These are phyloP conservation scores for Drosophila seguyi DNA, from an alignment of 1,140 invertebrate genomes.

Conservation along the genomic window DNA sequence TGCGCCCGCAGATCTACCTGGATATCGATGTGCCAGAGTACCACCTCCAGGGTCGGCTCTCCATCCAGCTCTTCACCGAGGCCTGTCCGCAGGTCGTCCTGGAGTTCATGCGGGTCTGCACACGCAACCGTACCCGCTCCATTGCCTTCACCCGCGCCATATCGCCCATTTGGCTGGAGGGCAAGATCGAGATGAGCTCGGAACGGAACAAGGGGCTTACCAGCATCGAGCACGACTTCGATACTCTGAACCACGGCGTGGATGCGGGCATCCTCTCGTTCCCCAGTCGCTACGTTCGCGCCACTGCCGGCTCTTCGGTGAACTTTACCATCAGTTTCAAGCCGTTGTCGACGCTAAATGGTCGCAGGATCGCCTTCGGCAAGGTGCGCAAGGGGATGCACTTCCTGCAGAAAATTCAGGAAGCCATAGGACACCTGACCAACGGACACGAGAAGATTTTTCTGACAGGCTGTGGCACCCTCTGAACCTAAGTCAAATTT, in stretches of 20 bases:
- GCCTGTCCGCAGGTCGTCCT: slow-evolving; percentile 73
- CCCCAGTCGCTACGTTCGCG: slow-evolving; percentile 66
- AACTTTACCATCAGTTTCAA: slow-evolving; percentile 76
- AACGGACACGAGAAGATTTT: slow-evolving; percentile 35
- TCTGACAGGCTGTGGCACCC: slow-evolving; percentile 56
- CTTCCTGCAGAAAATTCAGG: slow-evolving; percentile 57
- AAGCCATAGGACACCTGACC: slow-evolving; percentile 53
- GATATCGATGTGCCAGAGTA: slow-evolving; percentile 52
- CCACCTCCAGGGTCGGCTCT: slow-evolving; percentile 56
- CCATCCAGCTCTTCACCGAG: slow-evolving; percentile 74
- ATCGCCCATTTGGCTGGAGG: slow-evolving; percentile 73
- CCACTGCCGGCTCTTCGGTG: slow-evolving; percentile 29
- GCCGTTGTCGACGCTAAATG: slow-evolving; percentile 67
- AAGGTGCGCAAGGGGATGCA: slow-evolving; percentile 68
- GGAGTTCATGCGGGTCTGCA: slow-evolving; percentile 71
- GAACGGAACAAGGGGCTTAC: slow-evolving; percentile 23
- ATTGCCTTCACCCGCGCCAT: slow-evolving; percentile 58
- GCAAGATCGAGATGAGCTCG: slow-evolving; percentile 38
- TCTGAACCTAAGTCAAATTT: slow-evolving; percentile 17
- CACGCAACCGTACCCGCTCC: slow-evolving; percentile 1
- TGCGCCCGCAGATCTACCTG: slow-evolving; percentile 70
- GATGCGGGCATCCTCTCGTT: slow-evolving; percentile 75
- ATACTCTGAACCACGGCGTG: slow-evolving; percentile 74
- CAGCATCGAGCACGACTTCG: slow-evolving; percentile 75
- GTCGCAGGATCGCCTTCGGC: slow-evolving; percentile 69